Base-by-base conservation (phyloP, 1,140 invertebrate species). In the Dolichoris vasculosae region DNA sequence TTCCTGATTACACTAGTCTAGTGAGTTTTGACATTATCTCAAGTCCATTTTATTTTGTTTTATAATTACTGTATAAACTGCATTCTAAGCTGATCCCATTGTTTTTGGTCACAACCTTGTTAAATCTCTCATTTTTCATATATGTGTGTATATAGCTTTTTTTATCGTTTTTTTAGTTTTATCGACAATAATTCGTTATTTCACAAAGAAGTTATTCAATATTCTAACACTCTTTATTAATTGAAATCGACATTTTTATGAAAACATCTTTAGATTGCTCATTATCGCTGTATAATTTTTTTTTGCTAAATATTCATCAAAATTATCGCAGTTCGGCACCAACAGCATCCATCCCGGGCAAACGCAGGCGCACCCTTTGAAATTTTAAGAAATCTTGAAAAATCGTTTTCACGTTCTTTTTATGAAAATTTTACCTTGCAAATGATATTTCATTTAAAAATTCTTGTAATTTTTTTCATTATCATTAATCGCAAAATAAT, bases 61-160 rank as follows among this genome's bases (percentile, higher is more conserved):
- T 63, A 75, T 20, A 40, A 17, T 73, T 90, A 88, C 87, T 88
- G n/a, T 76, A 90, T 89, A 91, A 91, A 90, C 88, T 91, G 90
- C 90, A 91, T 89, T 90, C 88, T 91, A 91, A 91, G 89, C 90
- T 92, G 90, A 92, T 92, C 90, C 91, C 91, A 91, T 91, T 88
- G 89, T 91, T 90, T 82, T 92, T 91, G 91, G 91, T 92, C 91
- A 92, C 90, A 92, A 92, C 90, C 90, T 89, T 90, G 87, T 90
- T 92, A 84, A 89, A 90, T 88, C 67, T 84, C 30, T 64, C 38
- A 17, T 80, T 46, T 79, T 30, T 40, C 15, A 78, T 76, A 71
- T 51, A n/a, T 64, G 51, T 55, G 15, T 55, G 8, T 17, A 55
- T 55, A 55, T 55, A 55, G 6, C 20, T 55, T 55, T 15, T 7